Base-by-base conservation (phyloP, 2,797 vertebrate genomes). In the Crenuchus spilurus region DNA sequence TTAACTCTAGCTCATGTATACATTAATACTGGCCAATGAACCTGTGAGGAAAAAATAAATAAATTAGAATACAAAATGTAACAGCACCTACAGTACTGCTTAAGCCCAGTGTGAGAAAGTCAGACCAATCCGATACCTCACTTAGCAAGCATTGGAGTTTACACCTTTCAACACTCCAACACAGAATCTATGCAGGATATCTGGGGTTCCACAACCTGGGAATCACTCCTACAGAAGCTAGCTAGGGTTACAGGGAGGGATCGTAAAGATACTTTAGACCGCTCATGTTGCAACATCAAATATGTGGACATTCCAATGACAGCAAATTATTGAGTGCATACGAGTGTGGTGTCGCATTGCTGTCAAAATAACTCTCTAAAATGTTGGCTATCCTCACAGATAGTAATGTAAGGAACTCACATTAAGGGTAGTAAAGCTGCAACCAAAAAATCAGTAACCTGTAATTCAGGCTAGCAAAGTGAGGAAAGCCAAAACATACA, bases 91-190 rank as follows among this genome's bases (percentile, higher is more conserved):
- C 9, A 68, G 58, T 11, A 64, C 44, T 22, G 73, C 76, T 70
- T 84, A 82, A 26, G 85, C 84, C 78, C 85, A 87, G 84, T 75
- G 68, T 67, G 78, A 65, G 72, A 72, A 75, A 70, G 78, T 54
- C 76, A 77, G 75, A 63, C 66, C 78, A 82, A 81, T 76, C 71
- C 61, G 83, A 88, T 85, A 80, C 79, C 73, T 86, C 84, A 84
- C 84, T 87, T 87, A 87, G 82, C 78, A 79, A 55, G 82, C 77
- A 74, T 62, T 61, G 37, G 71, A 84, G 83, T 88, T 87, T 84
- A 88, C 84, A 85, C 85, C 83, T 80, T 76, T 81, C 77, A 77
- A 60, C 41, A n/a, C 60, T 74, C 82, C 62, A 78, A 74, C 78
- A 61, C 30, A 57, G 62, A 41, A 49, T 24, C 51, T 62, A 77